Evolutionary conservation across 2,113 vertebrate genomes (phyloP).

Genomic region (Globicephala melas): DNA sequence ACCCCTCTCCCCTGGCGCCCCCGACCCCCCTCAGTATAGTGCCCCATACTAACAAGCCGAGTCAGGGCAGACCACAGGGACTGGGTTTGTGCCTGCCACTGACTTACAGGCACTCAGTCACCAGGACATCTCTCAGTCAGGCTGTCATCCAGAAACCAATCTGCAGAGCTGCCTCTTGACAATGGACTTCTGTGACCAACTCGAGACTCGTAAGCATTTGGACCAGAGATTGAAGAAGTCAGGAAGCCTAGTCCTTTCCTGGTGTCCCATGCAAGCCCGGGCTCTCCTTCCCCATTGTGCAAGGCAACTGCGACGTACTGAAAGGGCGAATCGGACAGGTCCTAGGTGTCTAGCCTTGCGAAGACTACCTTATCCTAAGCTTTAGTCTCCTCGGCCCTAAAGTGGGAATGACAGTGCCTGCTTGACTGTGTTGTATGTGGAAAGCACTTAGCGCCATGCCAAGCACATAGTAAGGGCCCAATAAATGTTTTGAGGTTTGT

Average conservation of each 20-base stretch:
- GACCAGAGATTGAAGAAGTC: background rate
- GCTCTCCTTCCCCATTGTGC: background rate
- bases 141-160: background rate
- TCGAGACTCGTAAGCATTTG: background rate
- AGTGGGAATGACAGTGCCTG: background rate
- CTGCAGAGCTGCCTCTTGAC: background rate
- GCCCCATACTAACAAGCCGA: rapidly evolving
- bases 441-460: background rate
- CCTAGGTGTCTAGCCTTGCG: rapidly evolving
- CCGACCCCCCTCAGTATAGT: no score
- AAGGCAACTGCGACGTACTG: background rate
- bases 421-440: rapidly evolving
- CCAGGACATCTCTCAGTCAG: no score
- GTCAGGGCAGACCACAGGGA: background rate
- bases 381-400: background rate
- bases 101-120: background rate
- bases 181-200: background rate
- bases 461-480: background rate
- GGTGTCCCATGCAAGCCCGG: background rate
- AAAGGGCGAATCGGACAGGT: background rate
- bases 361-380: rapidly evolving
- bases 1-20: background rate
- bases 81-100: rapidly evolving
- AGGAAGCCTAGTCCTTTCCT: background rate
- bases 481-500: background rate